Evolutionary conservation across 1,140 invertebrate genomes (phyloP).

Genomic region (Steinernema feltiae): DNA sequence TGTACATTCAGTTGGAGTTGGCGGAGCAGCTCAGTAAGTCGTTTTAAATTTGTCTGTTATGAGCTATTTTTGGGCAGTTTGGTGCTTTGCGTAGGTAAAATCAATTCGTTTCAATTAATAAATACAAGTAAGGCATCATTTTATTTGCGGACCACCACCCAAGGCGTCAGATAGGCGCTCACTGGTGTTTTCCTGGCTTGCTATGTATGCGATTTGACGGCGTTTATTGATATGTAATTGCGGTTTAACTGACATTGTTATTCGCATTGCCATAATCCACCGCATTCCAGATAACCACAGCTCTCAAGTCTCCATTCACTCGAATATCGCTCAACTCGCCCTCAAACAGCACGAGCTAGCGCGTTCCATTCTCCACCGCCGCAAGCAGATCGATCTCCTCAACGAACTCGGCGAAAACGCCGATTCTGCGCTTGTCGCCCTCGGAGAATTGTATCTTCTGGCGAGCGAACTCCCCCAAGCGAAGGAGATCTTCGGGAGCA

Average conservation of each 20-base stretch:
- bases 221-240: no score
- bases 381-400: conserved; percentile 3
- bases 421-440: not conserved
- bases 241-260: not conserved
- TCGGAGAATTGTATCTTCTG: not conserved
- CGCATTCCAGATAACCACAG: not conserved
- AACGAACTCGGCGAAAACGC: not conserved
- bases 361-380: not conserved
- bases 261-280: not conserved
- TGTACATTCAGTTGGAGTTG: not conserved
- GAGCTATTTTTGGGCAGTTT: not conserved
- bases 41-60: no score
- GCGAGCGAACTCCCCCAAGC: not conserved
- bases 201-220: no score
- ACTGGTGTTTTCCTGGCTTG: no score
- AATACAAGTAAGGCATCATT: no score
- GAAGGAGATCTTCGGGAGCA: not conserved
- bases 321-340: not conserved
- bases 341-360: conserved; percentile 3
- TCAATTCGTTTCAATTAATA: no score
- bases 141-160: no score
- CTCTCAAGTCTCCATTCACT: not conserved
- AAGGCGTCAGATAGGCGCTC: no score
- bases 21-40: not conserved
- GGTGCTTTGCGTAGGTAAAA: no score